A percentile compares a stretch with the other conserved stretches of the same genome.
Conservation (phyloP, 2,113 vertebrate species). For the Patagioenas fasciata region DNA sequence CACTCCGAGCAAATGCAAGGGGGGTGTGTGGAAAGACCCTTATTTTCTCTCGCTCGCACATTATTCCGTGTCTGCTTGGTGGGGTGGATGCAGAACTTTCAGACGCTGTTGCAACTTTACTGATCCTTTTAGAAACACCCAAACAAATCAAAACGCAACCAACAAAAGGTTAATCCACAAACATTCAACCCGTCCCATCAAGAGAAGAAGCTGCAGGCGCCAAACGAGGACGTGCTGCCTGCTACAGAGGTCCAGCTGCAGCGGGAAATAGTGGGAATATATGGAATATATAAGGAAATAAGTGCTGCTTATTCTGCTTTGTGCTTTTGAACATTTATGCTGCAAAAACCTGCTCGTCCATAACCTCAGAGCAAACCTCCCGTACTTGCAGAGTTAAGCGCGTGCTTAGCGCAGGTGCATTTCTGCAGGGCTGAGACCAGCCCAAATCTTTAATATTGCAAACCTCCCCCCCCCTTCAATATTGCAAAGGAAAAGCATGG, state of each 20-base stretch:
- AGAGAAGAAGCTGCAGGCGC: too few species aligned
- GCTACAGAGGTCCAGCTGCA: not conserved
- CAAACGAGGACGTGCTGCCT: not conserved
- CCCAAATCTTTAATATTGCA: not conserved
- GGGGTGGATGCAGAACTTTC: not conserved
- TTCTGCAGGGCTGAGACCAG: not conserved
- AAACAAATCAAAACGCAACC: not conserved
- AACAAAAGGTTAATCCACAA: not conserved
- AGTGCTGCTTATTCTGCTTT: not conserved
- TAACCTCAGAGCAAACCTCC: not conserved
- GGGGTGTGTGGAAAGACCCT: not conserved
- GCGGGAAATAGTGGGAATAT: not conserved
- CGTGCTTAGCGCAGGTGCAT: not conserved
- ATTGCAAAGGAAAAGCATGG: not conserved
- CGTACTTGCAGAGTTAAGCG: accelerated
- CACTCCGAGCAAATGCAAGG: accelerated
- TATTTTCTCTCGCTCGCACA: not conserved
- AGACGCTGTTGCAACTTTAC: not conserved
- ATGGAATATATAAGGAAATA: too few species aligned
- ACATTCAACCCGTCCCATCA: not conserved
- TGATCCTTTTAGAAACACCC: not conserved
- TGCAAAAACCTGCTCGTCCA: not conserved
- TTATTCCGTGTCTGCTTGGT: not conserved
- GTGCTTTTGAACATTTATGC: not conserved
- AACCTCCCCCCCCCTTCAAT: too few species aligned